A percentile compares a stretch with the other conserved stretches of the same genome.
Evolutionary conservation across 2,797 vertebrate species (phyloP).

Genomic region (Poeciliopsis turneri): DNA sequence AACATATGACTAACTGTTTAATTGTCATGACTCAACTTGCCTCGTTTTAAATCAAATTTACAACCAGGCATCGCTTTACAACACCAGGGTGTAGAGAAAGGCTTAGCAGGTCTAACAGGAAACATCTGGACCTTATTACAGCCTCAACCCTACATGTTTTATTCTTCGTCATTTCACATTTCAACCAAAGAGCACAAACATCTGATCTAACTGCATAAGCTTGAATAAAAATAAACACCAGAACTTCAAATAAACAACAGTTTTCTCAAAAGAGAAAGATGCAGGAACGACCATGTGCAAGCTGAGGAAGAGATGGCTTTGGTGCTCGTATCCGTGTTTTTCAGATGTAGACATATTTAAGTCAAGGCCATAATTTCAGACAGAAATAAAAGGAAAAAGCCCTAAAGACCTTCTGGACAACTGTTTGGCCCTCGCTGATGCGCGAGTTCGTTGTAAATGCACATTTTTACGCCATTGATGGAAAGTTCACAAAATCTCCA

Average conservation of each 20-base stretch:
- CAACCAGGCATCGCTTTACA: constrained; percentile 51
- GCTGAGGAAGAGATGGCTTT: constrained; percentile 24
- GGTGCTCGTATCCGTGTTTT: constrained; percentile 4
- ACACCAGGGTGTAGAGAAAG: constrained; percentile 25
- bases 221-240: constrained; percentile 37
- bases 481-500: constrained; percentile 23
- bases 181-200: constrained; percentile 58
- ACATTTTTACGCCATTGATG: constrained; percentile 28
- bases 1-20: constrained; percentile 31
- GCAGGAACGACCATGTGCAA: constrained; percentile 20
- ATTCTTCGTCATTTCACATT: constrained; percentile 56
- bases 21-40: constrained; percentile 19
- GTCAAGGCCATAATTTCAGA: constrained; percentile 33
- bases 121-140: constrained; percentile 72
- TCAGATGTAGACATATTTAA: neutral
- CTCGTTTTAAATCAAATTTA: constrained; percentile 46
- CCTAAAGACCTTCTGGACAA: constrained; percentile 36
- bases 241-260: constrained; percentile 22
- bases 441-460: constrained; percentile 17
- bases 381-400: constrained; percentile 31
- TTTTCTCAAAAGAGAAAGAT: constrained; percentile 28
- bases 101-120: constrained; percentile 60
- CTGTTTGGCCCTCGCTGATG: constrained; percentile 22
- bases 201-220: constrained; percentile 55
- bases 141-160: constrained; percentile 46